Percentiles rank a stretch among this genome's conserved stretches.
Evolutionary conservation across 2,888 invertebrate species (phyloP).

Genomic region (Julus scandinavius): DNA sequence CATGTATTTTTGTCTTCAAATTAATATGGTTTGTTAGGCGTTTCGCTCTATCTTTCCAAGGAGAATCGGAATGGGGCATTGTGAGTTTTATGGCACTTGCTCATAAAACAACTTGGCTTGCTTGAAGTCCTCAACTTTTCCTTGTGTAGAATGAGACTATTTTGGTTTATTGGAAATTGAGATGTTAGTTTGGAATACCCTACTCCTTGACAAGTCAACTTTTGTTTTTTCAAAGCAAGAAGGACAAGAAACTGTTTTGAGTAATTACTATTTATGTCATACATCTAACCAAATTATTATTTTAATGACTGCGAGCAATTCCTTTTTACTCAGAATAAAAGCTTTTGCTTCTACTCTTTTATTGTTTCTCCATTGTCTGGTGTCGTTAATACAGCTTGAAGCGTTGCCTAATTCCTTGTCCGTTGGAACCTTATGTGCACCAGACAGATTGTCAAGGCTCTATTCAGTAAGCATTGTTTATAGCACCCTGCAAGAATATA

Average conservation of each 20-base stretch:
- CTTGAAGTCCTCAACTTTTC: not conserved
- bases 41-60: not conserved
- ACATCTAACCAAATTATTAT: too few relatives aligned
- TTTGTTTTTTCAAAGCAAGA: too few relatives aligned
- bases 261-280: not conserved
- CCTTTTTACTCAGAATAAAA: too few relatives aligned
- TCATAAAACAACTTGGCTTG: constrained; percentile 4
- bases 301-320: too few relatives aligned
- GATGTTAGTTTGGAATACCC: too few relatives aligned
- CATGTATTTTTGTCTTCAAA: not conserved
- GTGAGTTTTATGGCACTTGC: constrained; percentile 10
- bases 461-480: constrained; percentile 15
- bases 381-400: too few relatives aligned
- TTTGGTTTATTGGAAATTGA: too few relatives aligned
- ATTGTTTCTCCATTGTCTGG: too few relatives aligned
- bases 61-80: not conserved
- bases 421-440: too few relatives aligned
- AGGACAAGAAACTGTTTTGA: not conserved
- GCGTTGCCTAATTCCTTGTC: too few relatives aligned
- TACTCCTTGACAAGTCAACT: too few relatives aligned
- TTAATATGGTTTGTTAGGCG: not conserved
- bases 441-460: not conserved
- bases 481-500: constrained; percentile 9
- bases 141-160: not conserved
- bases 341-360: too few relatives aligned